A percentile compares a stretch with the other conserved stretches of the same genome.
These are phyloP conservation scores for Yponomeuta evonymella DNA, from an alignment of 2,888 invertebrate species.

Conservation along the genomic window DNA sequence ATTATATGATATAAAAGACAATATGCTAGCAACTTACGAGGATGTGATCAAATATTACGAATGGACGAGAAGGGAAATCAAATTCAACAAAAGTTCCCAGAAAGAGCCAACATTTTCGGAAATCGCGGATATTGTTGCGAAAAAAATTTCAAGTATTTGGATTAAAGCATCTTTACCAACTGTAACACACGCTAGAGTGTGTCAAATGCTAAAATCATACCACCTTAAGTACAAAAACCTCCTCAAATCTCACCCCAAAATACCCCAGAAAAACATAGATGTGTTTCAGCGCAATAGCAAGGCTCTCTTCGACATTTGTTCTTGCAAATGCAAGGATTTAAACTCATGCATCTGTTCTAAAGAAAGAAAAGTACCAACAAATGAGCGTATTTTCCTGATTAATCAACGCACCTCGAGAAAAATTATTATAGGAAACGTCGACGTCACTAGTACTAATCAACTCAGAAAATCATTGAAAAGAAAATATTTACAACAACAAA, in stretches of 20 bases:
- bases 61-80: constrained; percentile 21
- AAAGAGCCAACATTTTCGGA: constrained; percentile 21
- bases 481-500: constrained; percentile 17
- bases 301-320: constrained; percentile 21
- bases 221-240: constrained; percentile 24
- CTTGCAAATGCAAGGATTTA: constrained; percentile 24
- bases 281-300: constrained; percentile 19
- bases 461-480: constrained; percentile 18
- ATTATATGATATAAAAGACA: constrained; percentile 21
- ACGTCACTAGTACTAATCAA: constrained; percentile 19
- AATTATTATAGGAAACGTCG: constrained; percentile 20
- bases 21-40: constrained; percentile 24
- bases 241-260: constrained; percentile 19
- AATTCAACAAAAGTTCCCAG: constrained; percentile 17
- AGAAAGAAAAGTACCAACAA: constrained; percentile 22
- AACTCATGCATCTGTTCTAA: constrained; percentile 18
- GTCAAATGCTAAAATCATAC: constrained; percentile 24
- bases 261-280: constrained; percentile 13
- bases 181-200: constrained; percentile 19
- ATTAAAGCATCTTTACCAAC: constrained; percentile 21
- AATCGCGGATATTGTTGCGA: constrained; percentile 19
- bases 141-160: constrained; percentile 22
- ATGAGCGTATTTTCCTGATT: constrained; percentile 19
- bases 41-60: constrained; percentile 25
- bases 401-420: constrained; percentile 21